A percentile compares a stretch with the other conserved stretches of the same genome.
Conservation (phyloP, 2,888 invertebrate species). For the Laothoe populi region DNA sequence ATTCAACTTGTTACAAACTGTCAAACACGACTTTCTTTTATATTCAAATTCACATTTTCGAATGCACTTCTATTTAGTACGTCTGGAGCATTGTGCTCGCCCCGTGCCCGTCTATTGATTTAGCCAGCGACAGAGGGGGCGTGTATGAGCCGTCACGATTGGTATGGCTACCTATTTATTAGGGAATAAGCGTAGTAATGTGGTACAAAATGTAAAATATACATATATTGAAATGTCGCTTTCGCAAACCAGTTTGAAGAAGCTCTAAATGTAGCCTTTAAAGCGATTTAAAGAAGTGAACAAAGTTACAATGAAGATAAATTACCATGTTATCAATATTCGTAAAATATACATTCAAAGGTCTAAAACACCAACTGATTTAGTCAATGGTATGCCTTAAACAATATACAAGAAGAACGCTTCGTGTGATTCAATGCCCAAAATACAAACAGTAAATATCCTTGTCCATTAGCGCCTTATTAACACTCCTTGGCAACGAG, state of each 20-base stretch:
- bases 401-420: slow-evolving; percentile 23
- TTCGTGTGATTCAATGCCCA: slow-evolving; percentile 26
- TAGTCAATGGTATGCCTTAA: not conserved
- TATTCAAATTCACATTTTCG: slow-evolving; percentile 40
- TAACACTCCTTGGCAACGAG: slow-evolving; percentile 26
- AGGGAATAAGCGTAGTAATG: slow-evolving; percentile 36
- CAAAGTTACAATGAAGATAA: not conserved
- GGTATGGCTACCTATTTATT: slow-evolving; percentile 45
- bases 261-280: not conserved
- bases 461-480: slow-evolving; percentile 32
- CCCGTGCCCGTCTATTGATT: slow-evolving; percentile 71
- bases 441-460: slow-evolving; percentile 27
- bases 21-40: slow-evolving; percentile 31
- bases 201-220: not conserved
- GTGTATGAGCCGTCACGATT: slow-evolving; percentile 66
- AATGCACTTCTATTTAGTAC: slow-evolving; percentile 45
- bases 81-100: slow-evolving; percentile 56
- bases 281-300: not conserved
- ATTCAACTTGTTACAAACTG: slow-evolving; percentile 14
- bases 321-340: slow-evolving; percentile 1
- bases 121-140: slow-evolving; percentile 68
- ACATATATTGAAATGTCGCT: not conserved
- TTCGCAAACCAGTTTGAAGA: not conserved
- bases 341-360: slow-evolving; percentile 1
- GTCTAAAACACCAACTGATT: not conserved